Percentiles rank a stretch among this genome's conserved stretches.
These are phyloP conservation scores for Darevskia mixta DNA, from an alignment of 2,797 vertebrate genomes.

Conservation along the genomic window DNA sequence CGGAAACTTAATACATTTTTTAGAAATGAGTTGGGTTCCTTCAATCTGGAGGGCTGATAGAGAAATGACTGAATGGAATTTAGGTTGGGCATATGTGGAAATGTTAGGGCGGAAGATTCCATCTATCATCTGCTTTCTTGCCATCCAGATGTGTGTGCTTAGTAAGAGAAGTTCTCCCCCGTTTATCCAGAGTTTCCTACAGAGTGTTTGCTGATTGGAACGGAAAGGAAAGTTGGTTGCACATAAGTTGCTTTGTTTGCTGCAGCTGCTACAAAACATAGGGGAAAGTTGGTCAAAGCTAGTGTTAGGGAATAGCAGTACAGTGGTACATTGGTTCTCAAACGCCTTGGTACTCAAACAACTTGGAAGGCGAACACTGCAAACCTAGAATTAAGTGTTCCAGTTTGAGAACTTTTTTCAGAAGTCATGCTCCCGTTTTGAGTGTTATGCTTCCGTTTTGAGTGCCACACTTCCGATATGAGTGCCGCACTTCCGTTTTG, in stretches of 20 bases:
- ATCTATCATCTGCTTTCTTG: background rate
- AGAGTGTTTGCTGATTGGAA: background rate
- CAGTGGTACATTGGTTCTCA: too few species aligned
- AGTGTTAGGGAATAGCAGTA: background rate
- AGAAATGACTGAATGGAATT: slow-evolving; percentile 2
- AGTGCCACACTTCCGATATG: too few species aligned
- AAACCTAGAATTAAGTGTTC: too few species aligned
- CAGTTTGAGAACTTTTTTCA: too few species aligned
- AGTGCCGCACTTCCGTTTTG: too few species aligned
- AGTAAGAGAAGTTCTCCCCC: background rate
- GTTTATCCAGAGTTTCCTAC: background rate
- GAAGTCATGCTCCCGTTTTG: too few species aligned
- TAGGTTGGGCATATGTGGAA: background rate
- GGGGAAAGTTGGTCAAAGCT: background rate
- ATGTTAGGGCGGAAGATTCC: background rate
- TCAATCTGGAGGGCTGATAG: background rate
- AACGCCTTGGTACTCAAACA: too few species aligned
- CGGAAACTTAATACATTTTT: background rate
- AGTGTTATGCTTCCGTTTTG: too few species aligned
- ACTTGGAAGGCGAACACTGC: too few species aligned
- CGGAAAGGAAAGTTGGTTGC: background rate
- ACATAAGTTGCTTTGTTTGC: background rate
- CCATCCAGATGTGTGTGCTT: background rate
- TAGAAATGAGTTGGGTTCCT: background rate
- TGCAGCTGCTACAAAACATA: background rate